Evolutionary conservation across 1,140 invertebrate genomes (phyloP).

Genomic region (Euwallacea similis): DNA sequence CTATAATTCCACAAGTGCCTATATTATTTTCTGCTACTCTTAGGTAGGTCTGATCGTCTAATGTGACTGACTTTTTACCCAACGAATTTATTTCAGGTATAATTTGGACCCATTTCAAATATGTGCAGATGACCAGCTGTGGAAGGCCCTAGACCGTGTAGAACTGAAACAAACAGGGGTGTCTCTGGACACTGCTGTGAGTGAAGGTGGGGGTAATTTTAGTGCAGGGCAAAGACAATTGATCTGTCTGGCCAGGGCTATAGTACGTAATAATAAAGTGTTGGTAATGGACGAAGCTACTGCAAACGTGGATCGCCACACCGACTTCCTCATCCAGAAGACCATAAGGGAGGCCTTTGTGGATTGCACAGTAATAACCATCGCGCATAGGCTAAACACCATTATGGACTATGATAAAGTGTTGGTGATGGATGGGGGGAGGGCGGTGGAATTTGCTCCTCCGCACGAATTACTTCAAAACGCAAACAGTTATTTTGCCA

Average conservation of each 20-base stretch:
- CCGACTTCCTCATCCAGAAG: slow-evolving; percentile 63
- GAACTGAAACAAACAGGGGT: slow-evolving; percentile 58
- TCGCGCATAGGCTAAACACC: slow-evolving; percentile 38
- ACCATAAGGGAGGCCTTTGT: slow-evolving; percentile 62
- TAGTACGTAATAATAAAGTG: slow-evolving; percentile 63
- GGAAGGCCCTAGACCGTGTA: slow-evolving; percentile 69
- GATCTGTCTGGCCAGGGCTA: slow-evolving; percentile 79
- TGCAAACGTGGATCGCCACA: slow-evolving; percentile 58
- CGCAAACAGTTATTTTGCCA: slow-evolving; percentile 66
- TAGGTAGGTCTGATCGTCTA: slow-evolving; percentile 57
- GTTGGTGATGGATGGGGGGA: slow-evolving; percentile 52
- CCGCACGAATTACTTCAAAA: slow-evolving; percentile 50
- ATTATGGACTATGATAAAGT: slow-evolving; percentile 52
- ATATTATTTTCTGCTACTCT: slow-evolving; percentile 78
- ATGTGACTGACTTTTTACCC: neutral
- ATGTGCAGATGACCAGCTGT: slow-evolving; percentile 64
- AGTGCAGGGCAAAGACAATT: slow-evolving; percentile 85
- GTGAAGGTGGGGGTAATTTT: slow-evolving; percentile 77
- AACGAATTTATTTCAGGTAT: slow-evolving; percentile 50
- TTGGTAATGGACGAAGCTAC: slow-evolving; percentile 66
- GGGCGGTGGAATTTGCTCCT: slow-evolving; percentile 51
- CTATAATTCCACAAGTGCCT: slow-evolving; percentile 84
- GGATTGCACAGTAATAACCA: slow-evolving; percentile 45
- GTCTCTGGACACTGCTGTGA: slow-evolving; percentile 65
- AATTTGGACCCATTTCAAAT: slow-evolving; percentile 84